Percentiles rank a stretch among this genome's conserved stretches.
phyloP scores from a whole-genome alignment of 2,888 invertebrate genomes.

The Deilephila elpenor region DNA sequence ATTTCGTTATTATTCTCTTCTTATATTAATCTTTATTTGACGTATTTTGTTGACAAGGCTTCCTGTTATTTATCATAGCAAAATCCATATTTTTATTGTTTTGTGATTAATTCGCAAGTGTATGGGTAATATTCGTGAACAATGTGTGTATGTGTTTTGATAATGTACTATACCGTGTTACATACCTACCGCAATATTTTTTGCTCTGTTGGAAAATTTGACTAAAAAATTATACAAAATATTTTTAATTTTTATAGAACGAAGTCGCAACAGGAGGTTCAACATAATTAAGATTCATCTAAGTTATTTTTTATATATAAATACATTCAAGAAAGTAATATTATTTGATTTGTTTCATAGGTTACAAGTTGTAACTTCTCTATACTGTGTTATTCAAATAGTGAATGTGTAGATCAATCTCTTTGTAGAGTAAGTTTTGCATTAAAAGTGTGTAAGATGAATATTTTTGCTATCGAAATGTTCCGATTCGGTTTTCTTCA shows the following conservation, averaged over 20 bases:
- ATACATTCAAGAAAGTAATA: background rate
- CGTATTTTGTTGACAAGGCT: background rate
- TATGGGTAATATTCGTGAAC: background rate
- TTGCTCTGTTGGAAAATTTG: background rate
- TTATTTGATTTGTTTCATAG: background rate
- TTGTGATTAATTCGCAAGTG: background rate
- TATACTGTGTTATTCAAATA: background rate
- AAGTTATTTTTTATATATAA: background rate
- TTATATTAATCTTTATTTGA: background rate
- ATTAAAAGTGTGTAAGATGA: background rate
- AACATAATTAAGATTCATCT: background rate
- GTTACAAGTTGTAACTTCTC: background rate
- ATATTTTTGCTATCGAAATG: conserved; percentile 23
- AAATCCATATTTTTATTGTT: conserved; percentile 2
- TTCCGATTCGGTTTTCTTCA: background rate
- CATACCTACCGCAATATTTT: background rate
- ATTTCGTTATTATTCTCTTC: background rate
- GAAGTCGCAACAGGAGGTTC: background rate
- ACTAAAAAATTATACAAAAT: background rate
- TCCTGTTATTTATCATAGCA: background rate
- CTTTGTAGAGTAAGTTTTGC: conserved; percentile 2
- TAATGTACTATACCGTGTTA: background rate
- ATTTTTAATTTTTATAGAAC: background rate
- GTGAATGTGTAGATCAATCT: background rate
- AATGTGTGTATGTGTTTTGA: background rate